Evolutionary conservation across 2,113 vertebrate genomes (phyloP), one percentile per base, ranked within the genome.

Genomic region (Eurystomus gularis): DNA sequence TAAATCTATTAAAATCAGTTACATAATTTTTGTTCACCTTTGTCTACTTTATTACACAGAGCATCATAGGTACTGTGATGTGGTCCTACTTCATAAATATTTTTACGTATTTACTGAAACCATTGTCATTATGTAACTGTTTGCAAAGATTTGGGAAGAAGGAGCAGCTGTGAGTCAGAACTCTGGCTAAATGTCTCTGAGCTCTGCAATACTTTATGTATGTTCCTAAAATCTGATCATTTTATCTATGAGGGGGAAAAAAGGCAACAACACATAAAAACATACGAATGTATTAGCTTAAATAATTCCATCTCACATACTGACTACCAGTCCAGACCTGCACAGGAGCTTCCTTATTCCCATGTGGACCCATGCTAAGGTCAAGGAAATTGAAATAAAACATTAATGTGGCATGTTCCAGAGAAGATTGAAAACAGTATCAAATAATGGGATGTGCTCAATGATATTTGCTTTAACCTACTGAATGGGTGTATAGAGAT

Each of bases 341-440:
- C 52, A 62, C 25, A 62, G 49, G 14, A 35, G 48, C 35, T 69
- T 89, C 37, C 48, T 82, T 42, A 79, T 21, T 61, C 52, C 66
- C 39, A 33, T 7, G 11, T 25, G 29, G 49, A 81, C 55, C 24
- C n/a, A 40, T 26, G 25, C 29, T 49, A 37, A 71, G 46, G 25
- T 57, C 48, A 82, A 85, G 29, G 28, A 44, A 75, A 85, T 51
- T 51, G 48, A 69, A 85, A 31, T 13, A 52, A 25, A 40, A 19
- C 0, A 3, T 37, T 57, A 42, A 70, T 0, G 1, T 14, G 29
- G 12, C 37, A 20, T 2, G 17, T 52, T 77, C 71, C 70, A 82
- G 64, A 48, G 37, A 57, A 62, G 33, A 46, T 61, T 71, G 37
- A 60, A 23, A 24, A 35, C 1, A 7, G 33, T 28, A 69, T 55